These are phyloP conservation scores for Psophia crepitans DNA, from an alignment of 2,113 vertebrate species.

Conservation along the genomic window DNA sequence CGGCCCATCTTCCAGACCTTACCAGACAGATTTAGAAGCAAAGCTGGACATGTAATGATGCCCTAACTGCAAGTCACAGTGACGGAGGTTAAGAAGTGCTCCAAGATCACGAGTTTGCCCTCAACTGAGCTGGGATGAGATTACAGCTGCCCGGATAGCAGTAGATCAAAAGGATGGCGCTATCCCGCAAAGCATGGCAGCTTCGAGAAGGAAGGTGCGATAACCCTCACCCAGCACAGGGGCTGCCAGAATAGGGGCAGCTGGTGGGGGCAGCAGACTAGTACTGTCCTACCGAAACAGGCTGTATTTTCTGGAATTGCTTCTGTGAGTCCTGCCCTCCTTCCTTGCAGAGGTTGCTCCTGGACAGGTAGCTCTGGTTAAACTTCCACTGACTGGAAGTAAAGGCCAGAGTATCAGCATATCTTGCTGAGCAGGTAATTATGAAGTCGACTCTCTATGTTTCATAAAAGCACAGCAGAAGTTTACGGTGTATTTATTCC, in stretches of 20 bases:
- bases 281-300: neutral
- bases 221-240: neutral
- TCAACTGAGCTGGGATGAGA: neutral
- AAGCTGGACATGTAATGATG: neutral
- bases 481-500: neutral
- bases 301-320: neutral
- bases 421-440: neutral
- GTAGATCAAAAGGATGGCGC: neutral
- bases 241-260: neutral
- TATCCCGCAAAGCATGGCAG: neutral
- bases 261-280: neutral
- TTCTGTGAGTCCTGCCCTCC: neutral
- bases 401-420: neutral
- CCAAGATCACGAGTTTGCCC: neutral
- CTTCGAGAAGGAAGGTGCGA: neutral
- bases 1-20: neutral
- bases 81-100: neutral
- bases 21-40: neutral
- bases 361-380: neutral
- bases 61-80: neutral
- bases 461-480: neutral
- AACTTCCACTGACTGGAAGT: neutral
- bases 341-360: neutral
- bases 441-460: accelerated
- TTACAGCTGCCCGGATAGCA: neutral